Conservation (phyloP, 30 jellyfish, hydroid and myxozoan species). For the Aurelia sp. region DNA sequence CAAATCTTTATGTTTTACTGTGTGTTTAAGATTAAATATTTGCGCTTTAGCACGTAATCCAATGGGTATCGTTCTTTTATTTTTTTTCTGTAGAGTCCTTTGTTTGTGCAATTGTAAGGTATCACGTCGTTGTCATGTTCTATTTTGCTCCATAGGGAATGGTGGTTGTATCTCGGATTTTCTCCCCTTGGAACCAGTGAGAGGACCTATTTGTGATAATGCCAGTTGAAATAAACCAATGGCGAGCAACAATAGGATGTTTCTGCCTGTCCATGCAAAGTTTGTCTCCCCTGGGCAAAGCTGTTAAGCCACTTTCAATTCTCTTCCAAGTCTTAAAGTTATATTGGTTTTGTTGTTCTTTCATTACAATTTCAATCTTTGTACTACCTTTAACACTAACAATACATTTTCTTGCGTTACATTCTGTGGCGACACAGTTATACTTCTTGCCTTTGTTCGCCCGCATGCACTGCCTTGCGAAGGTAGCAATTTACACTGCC, state of each 20-base stretch:
- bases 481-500: neutral
- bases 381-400: conserved; percentile 20
- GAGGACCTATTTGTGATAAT: too few relatives aligned
- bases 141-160: too few relatives aligned
- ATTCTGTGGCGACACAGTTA: conserved; percentile 12
- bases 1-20: too few relatives aligned
- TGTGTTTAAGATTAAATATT: too few relatives aligned
- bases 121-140: too few relatives aligned
- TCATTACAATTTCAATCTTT: conserved; percentile 27
- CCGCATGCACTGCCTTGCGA: conserved; percentile 28
- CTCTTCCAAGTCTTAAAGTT: neutral
- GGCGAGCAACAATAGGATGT: neutral
- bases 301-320: conserved; percentile 25
- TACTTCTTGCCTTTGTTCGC: conserved; percentile 22
- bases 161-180: too few relatives aligned
- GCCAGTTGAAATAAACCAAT: neutral
- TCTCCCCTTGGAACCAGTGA: too few relatives aligned
- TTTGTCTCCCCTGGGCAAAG: neutral
- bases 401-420: conserved; percentile 5
- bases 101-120: too few relatives aligned
- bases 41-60: too few relatives aligned
- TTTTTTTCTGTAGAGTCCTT: too few relatives aligned
- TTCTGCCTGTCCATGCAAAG: conserved; percentile 16
- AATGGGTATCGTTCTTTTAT: too few relatives aligned
- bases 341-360: conserved; percentile 22